These are phyloP conservation scores for Triplophysa siluroides DNA, from an alignment of 2,113 vertebrate species.

Conservation along the genomic window DNA sequence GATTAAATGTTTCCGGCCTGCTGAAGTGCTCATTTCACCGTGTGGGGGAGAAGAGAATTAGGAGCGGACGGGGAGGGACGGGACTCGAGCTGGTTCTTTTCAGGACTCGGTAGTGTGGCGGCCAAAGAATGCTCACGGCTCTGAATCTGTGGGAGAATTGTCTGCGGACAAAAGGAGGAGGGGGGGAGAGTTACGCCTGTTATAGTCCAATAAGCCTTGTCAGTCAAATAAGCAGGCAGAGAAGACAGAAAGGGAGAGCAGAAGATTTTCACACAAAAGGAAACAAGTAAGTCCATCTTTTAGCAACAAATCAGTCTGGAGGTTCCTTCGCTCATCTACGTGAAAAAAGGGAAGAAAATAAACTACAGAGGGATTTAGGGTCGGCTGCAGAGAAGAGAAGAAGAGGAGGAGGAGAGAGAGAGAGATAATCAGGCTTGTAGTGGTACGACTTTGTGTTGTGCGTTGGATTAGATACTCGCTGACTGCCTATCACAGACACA, in stretches of 20 bases:
- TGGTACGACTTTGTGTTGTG: slow-evolving; percentile 37
- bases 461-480: slow-evolving; percentile 29
- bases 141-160: slow-evolving; percentile 98
- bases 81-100: slow-evolving; percentile 83
- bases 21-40: slow-evolving; percentile 99
- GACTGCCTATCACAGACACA: slow-evolving; percentile 28
- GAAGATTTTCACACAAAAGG: slow-evolving; percentile 98
- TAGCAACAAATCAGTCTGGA: slow-evolving; percentile 93
- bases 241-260: slow-evolving; percentile 88
- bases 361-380: slow-evolving; percentile 83
- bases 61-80: slow-evolving; percentile 77
- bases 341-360: slow-evolving; percentile 82
- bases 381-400: slow-evolving; percentile 66
- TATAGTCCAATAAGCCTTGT: slow-evolving; percentile 99
- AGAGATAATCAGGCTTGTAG: slow-evolving; percentile 43
- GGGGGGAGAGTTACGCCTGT: slow-evolving; percentile 96
- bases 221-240: slow-evolving; percentile 96
- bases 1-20: slow-evolving; percentile 99
- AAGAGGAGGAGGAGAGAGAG: slow-evolving; percentile 26
- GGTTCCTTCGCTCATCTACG: slow-evolving; percentile 87
- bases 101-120: slow-evolving; percentile 92
- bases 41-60: slow-evolving; percentile 75
- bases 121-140: slow-evolving; percentile 93
- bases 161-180: slow-evolving; percentile 90
- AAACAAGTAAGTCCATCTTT: slow-evolving; percentile 99